These are phyloP conservation scores for Marasmarcha lunaedactyla DNA, from an alignment of 2,888 invertebrate species.

Conservation along the genomic window DNA sequence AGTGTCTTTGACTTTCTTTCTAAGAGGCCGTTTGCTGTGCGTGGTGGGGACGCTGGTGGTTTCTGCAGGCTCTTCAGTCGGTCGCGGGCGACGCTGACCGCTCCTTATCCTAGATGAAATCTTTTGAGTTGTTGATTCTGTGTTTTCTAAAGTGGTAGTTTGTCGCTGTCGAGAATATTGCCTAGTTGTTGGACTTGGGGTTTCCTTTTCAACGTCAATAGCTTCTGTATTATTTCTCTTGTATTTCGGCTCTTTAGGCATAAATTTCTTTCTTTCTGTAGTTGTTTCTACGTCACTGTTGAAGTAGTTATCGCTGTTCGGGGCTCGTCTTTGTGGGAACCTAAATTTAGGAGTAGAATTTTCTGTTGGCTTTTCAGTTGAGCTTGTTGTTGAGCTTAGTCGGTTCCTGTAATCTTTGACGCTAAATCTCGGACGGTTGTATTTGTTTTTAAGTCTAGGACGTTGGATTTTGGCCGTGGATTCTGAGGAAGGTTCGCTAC, in stretches of 20 bases:
- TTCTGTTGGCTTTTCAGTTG: conserved; percentile 43
- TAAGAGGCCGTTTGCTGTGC: conserved; percentile 39
- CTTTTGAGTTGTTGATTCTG: conserved; percentile 47
- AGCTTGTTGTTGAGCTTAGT: conserved; percentile 67
- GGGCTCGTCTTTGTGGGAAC: conserved; percentile 60
- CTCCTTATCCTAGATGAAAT: conserved; percentile 52
- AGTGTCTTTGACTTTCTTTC: conserved; percentile 49
- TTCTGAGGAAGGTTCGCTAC: conserved; percentile 35
- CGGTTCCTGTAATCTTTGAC: conserved; percentile 81
- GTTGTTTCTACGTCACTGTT: conserved; percentile 43
- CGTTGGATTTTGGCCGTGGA: conserved; percentile 33
- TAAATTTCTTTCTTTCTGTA: conserved; percentile 64
- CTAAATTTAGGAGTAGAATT: conserved; percentile 44
- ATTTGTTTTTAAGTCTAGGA: conserved; percentile 62
- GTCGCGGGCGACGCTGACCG: conserved; percentile 43
- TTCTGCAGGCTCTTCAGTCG: conserved; percentile 47
- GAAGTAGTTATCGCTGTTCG: conserved; percentile 34
- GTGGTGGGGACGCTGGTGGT: conserved; percentile 30
- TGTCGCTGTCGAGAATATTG: conserved; percentile 39
- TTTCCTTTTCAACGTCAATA: conserved; percentile 42
- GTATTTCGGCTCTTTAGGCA: conserved; percentile 59
- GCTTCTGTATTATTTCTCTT: conserved; percentile 35
- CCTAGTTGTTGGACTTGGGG: conserved; percentile 35
- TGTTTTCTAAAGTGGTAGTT: conserved; percentile 36
- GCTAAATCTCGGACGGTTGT: conserved; percentile 79